Evolutionary conservation across 2,888 invertebrate genomes (phyloP).

Genomic region (Heliconius hortense): DNA sequence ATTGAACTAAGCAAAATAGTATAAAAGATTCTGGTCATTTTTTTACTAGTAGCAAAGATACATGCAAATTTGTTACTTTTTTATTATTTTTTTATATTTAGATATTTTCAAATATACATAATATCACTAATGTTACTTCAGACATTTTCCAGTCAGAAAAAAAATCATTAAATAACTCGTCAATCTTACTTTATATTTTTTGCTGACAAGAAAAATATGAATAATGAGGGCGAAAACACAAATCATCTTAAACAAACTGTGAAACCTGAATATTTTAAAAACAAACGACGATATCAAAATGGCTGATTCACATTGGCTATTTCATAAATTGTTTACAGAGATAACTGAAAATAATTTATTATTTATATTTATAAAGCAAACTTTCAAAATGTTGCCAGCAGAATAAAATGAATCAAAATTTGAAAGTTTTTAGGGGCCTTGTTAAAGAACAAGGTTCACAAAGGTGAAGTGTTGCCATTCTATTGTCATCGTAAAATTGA

Average conservation of each 20-base stretch:
- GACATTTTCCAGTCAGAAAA: conserved; percentile 4
- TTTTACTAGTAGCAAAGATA: too few species aligned
- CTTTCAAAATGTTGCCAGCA: conserved; percentile 6
- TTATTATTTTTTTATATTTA: not conserved
- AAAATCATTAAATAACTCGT: conserved; percentile 30
- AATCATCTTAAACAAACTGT: conserved; percentile 17
- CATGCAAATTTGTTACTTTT: too few species aligned
- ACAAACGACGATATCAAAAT: conserved; percentile 11
- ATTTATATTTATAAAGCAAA: conserved; percentile 7
- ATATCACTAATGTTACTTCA: conserved; percentile 3
- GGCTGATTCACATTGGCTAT: not conserved
- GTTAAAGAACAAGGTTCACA: too few species aligned
- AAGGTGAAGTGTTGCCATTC: conserved; percentile 21
- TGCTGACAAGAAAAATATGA: conserved; percentile 29
- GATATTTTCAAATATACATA: not conserved
- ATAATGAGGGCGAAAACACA: conserved; percentile 30
- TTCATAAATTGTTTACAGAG: conserved; percentile 9
- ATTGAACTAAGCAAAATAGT: too few species aligned
- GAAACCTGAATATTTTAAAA: conserved; percentile 19
- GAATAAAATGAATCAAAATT: conserved; percentile 21
- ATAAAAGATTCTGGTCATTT: too few species aligned
- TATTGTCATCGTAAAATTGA: conserved; percentile 36
- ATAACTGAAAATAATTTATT: conserved; percentile 1
- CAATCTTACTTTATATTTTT: conserved; percentile 34
- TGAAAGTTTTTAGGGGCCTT: conserved; percentile 19